Percentiles rank a stretch among this genome's conserved stretches.
These are phyloP conservation scores for Anastrepha ludens DNA, from an alignment of 1,140 invertebrate genomes.

Conservation along the genomic window DNA sequence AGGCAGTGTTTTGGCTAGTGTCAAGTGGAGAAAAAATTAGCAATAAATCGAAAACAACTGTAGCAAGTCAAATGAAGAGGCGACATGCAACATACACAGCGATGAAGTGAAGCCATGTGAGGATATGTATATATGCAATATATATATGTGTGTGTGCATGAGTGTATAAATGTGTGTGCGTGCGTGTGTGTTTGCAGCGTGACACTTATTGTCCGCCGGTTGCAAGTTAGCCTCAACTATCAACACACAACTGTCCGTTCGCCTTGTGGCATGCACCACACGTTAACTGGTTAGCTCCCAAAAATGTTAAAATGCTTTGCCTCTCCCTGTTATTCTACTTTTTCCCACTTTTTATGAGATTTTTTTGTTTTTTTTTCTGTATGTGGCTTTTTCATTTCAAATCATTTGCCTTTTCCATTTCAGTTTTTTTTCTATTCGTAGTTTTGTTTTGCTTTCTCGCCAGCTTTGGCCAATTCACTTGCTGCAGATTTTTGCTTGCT, in stretches of 20 bases:
- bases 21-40: background rate
- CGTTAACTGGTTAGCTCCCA: background rate
- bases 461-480: background rate
- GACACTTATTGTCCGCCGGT: constrained; percentile 24
- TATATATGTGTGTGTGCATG: background rate
- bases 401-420: constrained; percentile 38
- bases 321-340: background rate
- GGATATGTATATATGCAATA: background rate
- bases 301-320: background rate
- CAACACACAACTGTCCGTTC: too few relatives aligned
- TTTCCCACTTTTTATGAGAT: background rate
- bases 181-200: background rate
- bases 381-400: constrained; percentile 44
- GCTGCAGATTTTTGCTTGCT: background rate
- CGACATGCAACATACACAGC: background rate
- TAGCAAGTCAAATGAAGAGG: constrained; percentile 16
- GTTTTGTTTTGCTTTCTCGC: background rate
- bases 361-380: background rate
- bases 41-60: constrained; percentile 38
- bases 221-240: background rate
- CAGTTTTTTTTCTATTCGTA: background rate
- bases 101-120: background rate
- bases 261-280: background rate
- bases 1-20: background rate
- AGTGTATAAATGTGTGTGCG: background rate